Evolutionary conservation across 2,797 vertebrate species (phyloP).

Genomic region (Propithecus perrieri): DNA sequence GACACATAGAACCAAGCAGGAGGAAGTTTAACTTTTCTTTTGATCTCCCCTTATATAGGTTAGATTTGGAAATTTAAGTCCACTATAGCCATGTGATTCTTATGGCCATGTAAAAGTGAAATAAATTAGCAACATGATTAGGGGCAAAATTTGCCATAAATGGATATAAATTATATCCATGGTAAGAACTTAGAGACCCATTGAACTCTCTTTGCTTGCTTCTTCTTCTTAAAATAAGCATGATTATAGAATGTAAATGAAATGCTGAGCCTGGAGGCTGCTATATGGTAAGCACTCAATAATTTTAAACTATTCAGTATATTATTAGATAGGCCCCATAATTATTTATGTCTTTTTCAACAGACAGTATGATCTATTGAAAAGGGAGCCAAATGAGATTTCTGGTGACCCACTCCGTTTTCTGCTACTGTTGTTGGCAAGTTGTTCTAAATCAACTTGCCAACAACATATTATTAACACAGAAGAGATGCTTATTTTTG

Average conservation of each 20-base stretch:
- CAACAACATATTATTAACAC: background rate
- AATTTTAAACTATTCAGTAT: background rate
- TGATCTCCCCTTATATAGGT: background rate
- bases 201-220: background rate
- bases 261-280: background rate
- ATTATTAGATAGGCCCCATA: background rate
- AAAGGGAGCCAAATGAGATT: background rate
- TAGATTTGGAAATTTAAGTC: background rate
- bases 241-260: constrained; percentile 21
- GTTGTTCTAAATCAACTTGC: background rate
- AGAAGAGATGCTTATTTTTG: background rate
- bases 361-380: background rate
- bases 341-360: background rate
- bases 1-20: background rate
- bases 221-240: constrained; percentile 20
- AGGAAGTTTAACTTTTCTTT: background rate
- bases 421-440: background rate
- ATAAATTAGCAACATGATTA: background rate
- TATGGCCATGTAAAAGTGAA: background rate
- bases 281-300: background rate
- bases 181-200: background rate
- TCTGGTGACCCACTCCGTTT: background rate
- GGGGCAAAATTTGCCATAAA: background rate
- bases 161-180: background rate
- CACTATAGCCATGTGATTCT: background rate